Evolutionary conservation across 2,888 invertebrate species (phyloP), one percentile per base, ranked within the genome.

Genomic region (Orthosia incerta): DNA sequence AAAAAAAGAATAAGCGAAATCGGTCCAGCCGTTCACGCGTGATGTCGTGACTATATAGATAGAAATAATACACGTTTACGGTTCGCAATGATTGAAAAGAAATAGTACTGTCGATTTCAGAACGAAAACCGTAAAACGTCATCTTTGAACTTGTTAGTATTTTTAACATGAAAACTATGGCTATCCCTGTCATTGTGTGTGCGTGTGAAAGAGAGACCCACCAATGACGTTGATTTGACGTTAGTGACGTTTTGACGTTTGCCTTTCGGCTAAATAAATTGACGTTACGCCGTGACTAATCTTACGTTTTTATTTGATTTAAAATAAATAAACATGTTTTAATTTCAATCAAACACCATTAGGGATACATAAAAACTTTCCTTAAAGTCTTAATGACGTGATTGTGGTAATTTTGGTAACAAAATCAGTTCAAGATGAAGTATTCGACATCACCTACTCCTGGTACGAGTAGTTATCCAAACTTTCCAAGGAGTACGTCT

Each of bases 371-470:
- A 80, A 57, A 45, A 62, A 76, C 16, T 15, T 63, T 63, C 59
- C 11, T 65, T 20, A 59, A 31, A 74, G 51, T 60, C 72, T 88
- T 79, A 64, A 87, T 86, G 87, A 78, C 71, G 74, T 80, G 73
- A 69, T 77, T 67, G 68, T 65, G 53, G 46, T 68, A 20, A 71
- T 72, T 74, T 77, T 67, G 62, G 18, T 72, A 46, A 60, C 45
- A 56, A 78, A 80, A 75, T 62, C 67, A 69, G 26, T 69, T 46
- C 48, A 93, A 86, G 72, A 95, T 97, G 97, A 97, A 97, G 90
- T 97, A 97, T 88, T 94, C 97, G 0, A 97, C 97, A 60, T 97
- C 97, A 11, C 97, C 97, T 16, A 94, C 97, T 67, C 96, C 97
- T 5, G 89, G 93, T 64, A 13, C 87, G 18, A 89, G 89, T 87